Percentiles rank a stretch among this genome's conserved stretches.
These are phyloP conservation scores for Malacosoma neustria DNA, from an alignment of 2,888 invertebrate species.

Conservation along the genomic window DNA sequence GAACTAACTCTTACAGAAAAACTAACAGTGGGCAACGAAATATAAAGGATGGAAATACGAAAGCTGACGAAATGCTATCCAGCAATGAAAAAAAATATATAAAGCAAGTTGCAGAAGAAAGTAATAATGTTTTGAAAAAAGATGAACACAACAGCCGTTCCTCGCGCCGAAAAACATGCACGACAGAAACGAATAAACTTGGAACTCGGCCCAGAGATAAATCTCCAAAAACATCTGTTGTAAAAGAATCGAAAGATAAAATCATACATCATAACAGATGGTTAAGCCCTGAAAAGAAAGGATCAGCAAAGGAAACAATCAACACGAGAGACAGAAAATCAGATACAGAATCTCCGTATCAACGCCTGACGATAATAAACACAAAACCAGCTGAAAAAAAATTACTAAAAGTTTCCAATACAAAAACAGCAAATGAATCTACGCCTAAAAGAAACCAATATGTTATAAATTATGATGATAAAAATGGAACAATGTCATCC, in stretches of 20 bases:
- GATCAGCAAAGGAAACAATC: not conserved
- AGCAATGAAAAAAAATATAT: constrained; percentile 6
- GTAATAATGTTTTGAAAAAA: constrained; percentile 10
- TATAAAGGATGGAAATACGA: no score
- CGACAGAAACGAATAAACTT: constrained; percentile 11
- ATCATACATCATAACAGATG: not conserved
- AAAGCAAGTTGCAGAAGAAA: constrained; percentile 2
- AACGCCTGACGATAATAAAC: constrained; percentile 2
- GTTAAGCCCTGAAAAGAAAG: not conserved
- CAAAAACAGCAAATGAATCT: constrained; percentile 22
- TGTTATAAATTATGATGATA: constrained; percentile 64
- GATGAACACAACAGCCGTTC: constrained; percentile 20
- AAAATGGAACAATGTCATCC: constrained; percentile 64
- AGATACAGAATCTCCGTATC: not conserved
- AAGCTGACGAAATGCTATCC: no score
- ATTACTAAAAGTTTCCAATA: constrained; percentile 16
- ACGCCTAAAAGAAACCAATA: constrained; percentile 47
- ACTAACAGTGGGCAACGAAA: no score
- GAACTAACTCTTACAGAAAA: no score
- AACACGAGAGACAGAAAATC: not conserved
- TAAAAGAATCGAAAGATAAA: not conserved
- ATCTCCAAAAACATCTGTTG: not conserved
- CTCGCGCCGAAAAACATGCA: constrained; percentile 12
- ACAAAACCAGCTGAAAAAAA: constrained; percentile 17
- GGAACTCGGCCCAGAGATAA: constrained; percentile 5